Percentiles rank a stretch among this genome's conserved stretches.
Evolutionary conservation across 2,888 invertebrate species (phyloP).

Genomic region (Bombyx huttoni): DNA sequence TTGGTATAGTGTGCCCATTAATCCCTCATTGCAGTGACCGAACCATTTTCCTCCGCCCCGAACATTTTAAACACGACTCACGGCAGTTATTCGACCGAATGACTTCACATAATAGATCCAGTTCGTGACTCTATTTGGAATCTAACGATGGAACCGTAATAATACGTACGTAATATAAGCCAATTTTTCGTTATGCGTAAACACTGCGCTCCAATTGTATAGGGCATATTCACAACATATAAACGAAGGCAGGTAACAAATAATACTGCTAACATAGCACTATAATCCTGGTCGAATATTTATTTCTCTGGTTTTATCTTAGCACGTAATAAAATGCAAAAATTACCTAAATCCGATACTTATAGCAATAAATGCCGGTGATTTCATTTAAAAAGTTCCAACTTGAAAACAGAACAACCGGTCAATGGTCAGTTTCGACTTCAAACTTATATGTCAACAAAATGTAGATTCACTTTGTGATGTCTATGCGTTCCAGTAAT

Average conservation of each 20-base stretch:
- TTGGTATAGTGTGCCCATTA: too few relatives aligned
- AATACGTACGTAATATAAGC: neutral
- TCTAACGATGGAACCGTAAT: neutral
- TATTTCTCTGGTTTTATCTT: too few relatives aligned
- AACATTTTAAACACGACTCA: slow-evolving; percentile 6
- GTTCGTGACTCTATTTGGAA: slow-evolving; percentile 5
- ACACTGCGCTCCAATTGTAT: neutral
- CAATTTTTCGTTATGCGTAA: neutral
- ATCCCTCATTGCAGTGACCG: neutral
- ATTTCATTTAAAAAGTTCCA: too few relatives aligned
- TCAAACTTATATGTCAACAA: too few relatives aligned
- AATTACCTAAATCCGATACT: too few relatives aligned
- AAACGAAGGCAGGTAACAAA: neutral
- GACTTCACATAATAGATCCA: slow-evolving; percentile 5
- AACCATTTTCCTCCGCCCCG: slow-evolving; percentile 1
- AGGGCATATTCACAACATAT: neutral
- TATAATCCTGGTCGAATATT: too few relatives aligned
- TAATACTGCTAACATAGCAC: neutral
- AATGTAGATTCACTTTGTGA: too few relatives aligned
- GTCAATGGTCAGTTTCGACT: too few relatives aligned
- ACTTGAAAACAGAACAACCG: too few relatives aligned
- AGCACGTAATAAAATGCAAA: too few relatives aligned
- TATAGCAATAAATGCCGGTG: too few relatives aligned
- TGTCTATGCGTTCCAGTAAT: too few relatives aligned
- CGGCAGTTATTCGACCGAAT: slow-evolving; percentile 5